phyloP scores from a whole-genome alignment of 2,797 vertebrate genomes.

The Xenentodon cancila region DNA sequence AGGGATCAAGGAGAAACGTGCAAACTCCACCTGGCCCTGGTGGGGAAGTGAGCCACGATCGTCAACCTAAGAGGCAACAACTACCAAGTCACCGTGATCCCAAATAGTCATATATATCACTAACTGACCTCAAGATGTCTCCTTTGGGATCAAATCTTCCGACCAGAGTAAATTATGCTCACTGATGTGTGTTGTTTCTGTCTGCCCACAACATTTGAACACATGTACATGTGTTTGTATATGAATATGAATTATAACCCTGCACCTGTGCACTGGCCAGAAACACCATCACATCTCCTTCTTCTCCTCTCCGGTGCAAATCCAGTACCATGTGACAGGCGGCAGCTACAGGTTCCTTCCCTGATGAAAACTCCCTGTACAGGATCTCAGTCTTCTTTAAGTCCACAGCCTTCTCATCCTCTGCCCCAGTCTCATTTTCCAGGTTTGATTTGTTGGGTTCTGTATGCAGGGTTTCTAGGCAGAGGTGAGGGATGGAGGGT shows the following conservation, averaged over 20 bases:
- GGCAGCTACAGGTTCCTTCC: slow-evolving; percentile 67
- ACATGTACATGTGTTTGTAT: not conserved
- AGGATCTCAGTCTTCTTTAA: slow-evolving; percentile 59
- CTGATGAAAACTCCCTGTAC: slow-evolving; percentile 77
- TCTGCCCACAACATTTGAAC: too few species aligned
- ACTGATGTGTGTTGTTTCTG: too few species aligned
- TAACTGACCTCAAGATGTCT: too few species aligned
- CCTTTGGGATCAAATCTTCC: too few species aligned
- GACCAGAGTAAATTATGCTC: too few species aligned
- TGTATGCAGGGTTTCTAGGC: slow-evolving; percentile 46
- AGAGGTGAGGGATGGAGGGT: slow-evolving; percentile 80
- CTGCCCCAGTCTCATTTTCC: slow-evolving; percentile 15
- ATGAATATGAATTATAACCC: not conserved
- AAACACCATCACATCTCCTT: slow-evolving; percentile 90
- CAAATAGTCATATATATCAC: too few species aligned
- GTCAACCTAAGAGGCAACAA: too few species aligned
- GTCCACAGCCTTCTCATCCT: not conserved
- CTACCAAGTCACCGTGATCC: too few species aligned
- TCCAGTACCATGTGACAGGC: slow-evolving; percentile 91
- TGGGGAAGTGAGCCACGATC: too few species aligned
- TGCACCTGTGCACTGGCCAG: slow-evolving; percentile 90
- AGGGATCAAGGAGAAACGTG: too few species aligned
- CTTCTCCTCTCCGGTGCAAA: slow-evolving; percentile 84
- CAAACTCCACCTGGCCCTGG: too few species aligned
- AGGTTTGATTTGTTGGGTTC: not conserved